Percentiles rank a stretch among this genome's conserved stretches.
Evolutionary conservation across 2,797 vertebrate species (phyloP).

Genomic region (Thunnus albacares): DNA sequence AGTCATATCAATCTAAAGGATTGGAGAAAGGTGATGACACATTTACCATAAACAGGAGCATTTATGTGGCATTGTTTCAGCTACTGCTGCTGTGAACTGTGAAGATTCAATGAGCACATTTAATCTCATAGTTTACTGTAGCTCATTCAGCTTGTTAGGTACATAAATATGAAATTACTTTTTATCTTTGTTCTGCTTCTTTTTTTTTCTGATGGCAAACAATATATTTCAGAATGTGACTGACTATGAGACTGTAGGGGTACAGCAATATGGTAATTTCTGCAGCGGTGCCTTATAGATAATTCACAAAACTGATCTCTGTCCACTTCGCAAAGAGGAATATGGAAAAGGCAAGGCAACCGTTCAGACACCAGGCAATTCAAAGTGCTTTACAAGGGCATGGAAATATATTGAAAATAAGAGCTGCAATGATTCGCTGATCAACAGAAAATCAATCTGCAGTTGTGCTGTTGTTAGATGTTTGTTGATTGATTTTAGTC

Average conservation of each 20-base stretch:
- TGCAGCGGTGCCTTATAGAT: slow-evolving; percentile 11
- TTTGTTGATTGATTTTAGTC: no score
- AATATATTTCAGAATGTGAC: slow-evolving; percentile 25
- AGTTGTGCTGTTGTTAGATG: no score
- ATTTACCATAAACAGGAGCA: slow-evolving; percentile 43
- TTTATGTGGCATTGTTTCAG: slow-evolving; percentile 29
- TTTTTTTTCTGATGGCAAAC: slow-evolving; percentile 23
- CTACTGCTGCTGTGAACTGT: slow-evolving; percentile 13
- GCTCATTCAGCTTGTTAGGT: slow-evolving; percentile 22
- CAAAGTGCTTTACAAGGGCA: no score
- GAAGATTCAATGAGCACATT: slow-evolving; percentile 48
- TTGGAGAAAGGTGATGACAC: slow-evolving; percentile 18
- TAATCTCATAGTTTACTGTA: slow-evolving; percentile 43
- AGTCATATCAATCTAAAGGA: slow-evolving; percentile 34
- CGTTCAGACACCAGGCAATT: no score
- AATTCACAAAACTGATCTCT: slow-evolving; percentile 18
- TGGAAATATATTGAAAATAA: no score
- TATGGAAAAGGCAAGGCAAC: background rate
- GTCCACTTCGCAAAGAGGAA: background rate
- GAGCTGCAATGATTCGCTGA: no score
- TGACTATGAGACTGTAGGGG: background rate
- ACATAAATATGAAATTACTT: slow-evolving; percentile 32
- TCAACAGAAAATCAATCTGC: no score
- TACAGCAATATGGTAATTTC: slow-evolving; percentile 15
- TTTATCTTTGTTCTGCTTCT: slow-evolving; percentile 24